Evolutionary conservation across 2,797 vertebrate genomes (phyloP), one percentile per base, ranked within the genome.

Genomic region (Alca torda): DNA sequence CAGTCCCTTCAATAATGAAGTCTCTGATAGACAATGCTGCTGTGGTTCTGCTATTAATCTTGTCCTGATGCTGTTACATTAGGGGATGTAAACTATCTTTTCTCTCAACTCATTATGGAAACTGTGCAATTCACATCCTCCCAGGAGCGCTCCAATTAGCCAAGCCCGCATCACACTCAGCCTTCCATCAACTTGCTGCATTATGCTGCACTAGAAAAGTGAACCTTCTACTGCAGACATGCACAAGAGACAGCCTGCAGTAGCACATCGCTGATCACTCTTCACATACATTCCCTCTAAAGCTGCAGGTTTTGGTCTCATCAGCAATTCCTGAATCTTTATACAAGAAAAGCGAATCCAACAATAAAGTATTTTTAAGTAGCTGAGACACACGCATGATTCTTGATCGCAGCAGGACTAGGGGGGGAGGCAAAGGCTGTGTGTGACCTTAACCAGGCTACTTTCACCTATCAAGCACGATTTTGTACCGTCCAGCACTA

Each of bases 91-190:
- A 97, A 97, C 97, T 96, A 96, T 91, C 79, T 93, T 96, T 96
- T 92, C 92, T 92, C 86, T 96, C 93, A 53, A 90, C 92, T 96
- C 92, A 90, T 97, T 96, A 96, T 88, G 84, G 90, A 96, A 96
- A 91, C 93, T 64, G 68, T 68, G 84, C 95, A 95, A 88, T 96
- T 97, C 94, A 82, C 67, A 93, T 96, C 94, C 93, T 97, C 89
- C 95, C 96, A 97, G 94, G 95, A 96, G 96, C 91, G 95, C 73
- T 96, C 93, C 95, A 96, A 96, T 96, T 97, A 97, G 97, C 84
- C 65, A 81, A 90, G 92, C 87, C 90, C 80, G 91, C 82, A 94
- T 91, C 87, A 86, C 90, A n/a, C 85, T 70, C 92, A 73, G 95
- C 89, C 84, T 92, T 96, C 93, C 93, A 96, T 94, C 97, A 97